phyloP scores from a whole-genome alignment of 2,113 vertebrate species.

The Charadrius vociferus region DNA sequence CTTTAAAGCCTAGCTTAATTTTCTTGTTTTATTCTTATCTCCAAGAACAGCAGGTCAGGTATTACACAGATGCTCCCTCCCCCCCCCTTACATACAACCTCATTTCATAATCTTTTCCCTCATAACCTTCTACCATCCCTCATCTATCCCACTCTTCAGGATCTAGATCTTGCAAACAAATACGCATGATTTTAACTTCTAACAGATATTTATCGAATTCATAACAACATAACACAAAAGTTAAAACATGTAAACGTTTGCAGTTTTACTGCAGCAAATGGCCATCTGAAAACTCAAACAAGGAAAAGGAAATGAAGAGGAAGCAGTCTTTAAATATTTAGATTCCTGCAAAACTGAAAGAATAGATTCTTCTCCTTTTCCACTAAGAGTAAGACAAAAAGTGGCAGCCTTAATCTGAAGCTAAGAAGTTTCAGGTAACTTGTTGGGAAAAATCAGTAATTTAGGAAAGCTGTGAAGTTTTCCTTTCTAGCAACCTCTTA shows the following conservation, averaged over 20 bases:
- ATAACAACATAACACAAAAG: not conserved
- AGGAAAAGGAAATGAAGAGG: not conserved
- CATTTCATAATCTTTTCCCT: not conserved
- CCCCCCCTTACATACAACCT: not conserved
- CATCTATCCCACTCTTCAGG: not conserved
- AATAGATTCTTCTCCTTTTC: not conserved
- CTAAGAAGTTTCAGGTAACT: not conserved
- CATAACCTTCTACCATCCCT: not conserved
- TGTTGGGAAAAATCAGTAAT: not conserved
- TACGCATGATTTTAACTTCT: not conserved
- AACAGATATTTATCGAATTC: not conserved
- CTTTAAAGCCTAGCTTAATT: not conserved
- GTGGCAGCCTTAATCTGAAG: not conserved
- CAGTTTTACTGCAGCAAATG: not conserved
- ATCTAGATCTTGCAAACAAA: not conserved
- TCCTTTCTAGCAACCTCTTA: not conserved
- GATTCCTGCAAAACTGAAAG: not conserved
- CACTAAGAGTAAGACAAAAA: not conserved
- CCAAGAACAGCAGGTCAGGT: not conserved
- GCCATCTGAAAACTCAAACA: not conserved
- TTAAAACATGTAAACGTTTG: not conserved
- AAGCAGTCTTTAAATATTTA: not conserved
- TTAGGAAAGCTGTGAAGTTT: not conserved
- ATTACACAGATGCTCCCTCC: not conserved
- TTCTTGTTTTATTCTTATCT: slow-evolving; percentile 28